A percentile compares a stretch with the other conserved stretches of the same genome.
Conservation (phyloP, 2,888 invertebrate species). For the Malthinus seriepunctatus region DNA sequence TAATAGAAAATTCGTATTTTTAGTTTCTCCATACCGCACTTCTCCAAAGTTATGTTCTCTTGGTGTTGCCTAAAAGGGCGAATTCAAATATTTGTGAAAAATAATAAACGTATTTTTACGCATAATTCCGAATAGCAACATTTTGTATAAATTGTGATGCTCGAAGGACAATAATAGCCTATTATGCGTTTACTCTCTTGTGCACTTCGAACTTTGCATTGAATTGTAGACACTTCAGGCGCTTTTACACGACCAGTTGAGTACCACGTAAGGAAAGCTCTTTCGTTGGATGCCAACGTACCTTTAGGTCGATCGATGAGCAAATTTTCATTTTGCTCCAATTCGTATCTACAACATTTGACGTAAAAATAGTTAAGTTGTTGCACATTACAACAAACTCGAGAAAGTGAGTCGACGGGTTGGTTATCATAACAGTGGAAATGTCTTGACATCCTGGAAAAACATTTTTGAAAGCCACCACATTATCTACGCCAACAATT, state of each 20-base stretch:
- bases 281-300: conserved; percentile 36
- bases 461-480: conserved; percentile 47
- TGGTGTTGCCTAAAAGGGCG: conserved; percentile 49
- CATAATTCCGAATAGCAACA: conserved; percentile 33
- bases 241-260: conserved; percentile 18
- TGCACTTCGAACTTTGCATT: conserved; percentile 20
- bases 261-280: conserved; percentile 27
- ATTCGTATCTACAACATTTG: conserved; percentile 27
- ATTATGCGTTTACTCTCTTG: conserved; percentile 10
- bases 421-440: conserved; percentile 47
- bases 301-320: conserved; percentile 33
- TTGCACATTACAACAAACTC: conserved; percentile 39
- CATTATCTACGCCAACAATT: conserved; percentile 44
- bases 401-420: conserved; percentile 50
- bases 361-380: neutral
- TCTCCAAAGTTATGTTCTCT: conserved; percentile 46
- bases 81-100: neutral
- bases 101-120: conserved; percentile 14
- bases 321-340: conserved; percentile 18
- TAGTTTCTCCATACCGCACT: conserved; percentile 40
- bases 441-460: conserved; percentile 48
- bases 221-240: conserved; percentile 9
- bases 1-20: conserved; percentile 45
- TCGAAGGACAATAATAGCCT: conserved; percentile 17
- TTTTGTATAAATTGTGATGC: conserved; percentile 25